Evolutionary conservation across 2,113 vertebrate species (phyloP).

Genomic region (Astur gentilis): DNA sequence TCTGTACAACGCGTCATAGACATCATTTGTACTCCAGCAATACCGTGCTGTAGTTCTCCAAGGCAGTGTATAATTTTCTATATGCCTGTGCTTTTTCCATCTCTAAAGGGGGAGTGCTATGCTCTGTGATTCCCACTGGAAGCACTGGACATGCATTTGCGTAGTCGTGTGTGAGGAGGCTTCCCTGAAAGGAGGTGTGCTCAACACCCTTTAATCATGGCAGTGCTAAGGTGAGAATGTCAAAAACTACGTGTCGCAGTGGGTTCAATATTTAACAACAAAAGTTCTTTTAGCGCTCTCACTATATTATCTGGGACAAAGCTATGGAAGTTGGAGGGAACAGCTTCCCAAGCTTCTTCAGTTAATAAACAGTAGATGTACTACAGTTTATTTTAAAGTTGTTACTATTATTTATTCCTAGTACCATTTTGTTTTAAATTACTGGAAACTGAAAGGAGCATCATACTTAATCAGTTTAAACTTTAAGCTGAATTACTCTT

Average conservation of each 20-base stretch:
- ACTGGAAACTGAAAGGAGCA: constrained; percentile 11
- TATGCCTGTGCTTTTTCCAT: neutral
- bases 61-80: neutral
- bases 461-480: constrained; percentile 43
- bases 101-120: neutral
- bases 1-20: neutral
- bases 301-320: neutral
- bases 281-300: neutral
- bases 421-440: constrained; percentile 45
- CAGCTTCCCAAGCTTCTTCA: neutral
- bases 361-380: neutral
- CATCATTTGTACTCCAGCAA: neutral
- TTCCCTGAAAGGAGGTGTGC: neutral
- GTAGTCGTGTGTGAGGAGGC: neutral
- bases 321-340: neutral
- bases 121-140: neutral
- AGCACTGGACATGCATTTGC: neutral
- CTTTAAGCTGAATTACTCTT: constrained; percentile 8
- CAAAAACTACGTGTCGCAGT: neutral
- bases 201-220: neutral
- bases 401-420: neutral
- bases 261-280: neutral
- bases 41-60: neutral
- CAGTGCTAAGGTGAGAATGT: neutral
- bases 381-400: neutral